Evolutionary conservation across 1,140 invertebrate genomes (phyloP).

Genomic region (Tetramorium alpestre): DNA sequence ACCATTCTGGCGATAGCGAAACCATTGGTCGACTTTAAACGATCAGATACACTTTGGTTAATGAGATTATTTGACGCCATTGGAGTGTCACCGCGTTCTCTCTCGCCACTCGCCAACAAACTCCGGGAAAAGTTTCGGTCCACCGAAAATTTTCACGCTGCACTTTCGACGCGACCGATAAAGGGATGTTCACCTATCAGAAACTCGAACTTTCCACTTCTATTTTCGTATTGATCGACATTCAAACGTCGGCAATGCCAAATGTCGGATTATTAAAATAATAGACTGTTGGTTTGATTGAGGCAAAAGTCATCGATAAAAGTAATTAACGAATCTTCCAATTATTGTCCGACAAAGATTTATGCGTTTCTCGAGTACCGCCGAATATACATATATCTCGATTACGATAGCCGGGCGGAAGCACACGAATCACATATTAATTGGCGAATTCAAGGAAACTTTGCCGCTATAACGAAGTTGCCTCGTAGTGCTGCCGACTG

Average conservation of each 20-base stretch:
- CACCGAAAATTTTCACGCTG: conserved; percentile 18
- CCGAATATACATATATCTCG: neutral
- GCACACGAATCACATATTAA: conserved; percentile 56
- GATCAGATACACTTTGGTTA: conserved; percentile 78
- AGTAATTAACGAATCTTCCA: neutral
- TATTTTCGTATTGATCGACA: neutral
- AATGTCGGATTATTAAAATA: conserved; percentile 3
- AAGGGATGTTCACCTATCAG: neutral
- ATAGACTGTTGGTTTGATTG: neutral
- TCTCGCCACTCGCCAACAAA: neutral
- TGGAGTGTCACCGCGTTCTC: neutral
- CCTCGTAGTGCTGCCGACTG: neutral
- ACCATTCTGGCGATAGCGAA: conserved; percentile 63
- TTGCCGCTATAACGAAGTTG: conserved; percentile 51
- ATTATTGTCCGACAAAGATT: conserved; percentile 7
- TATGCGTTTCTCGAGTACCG: neutral
- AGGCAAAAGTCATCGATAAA: too few relatives aligned
- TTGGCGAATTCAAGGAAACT: conserved; percentile 58
- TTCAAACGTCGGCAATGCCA: too few relatives aligned
- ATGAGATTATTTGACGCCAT: conserved; percentile 73
- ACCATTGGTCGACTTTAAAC: conserved; percentile 70
- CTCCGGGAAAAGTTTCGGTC: conserved; percentile 15
- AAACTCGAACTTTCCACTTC: neutral
- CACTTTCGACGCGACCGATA: neutral
- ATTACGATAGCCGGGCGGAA: neutral